Evolutionary conservation across 2,888 invertebrate genomes (phyloP).

Genomic region (Andrena praecox): DNA sequence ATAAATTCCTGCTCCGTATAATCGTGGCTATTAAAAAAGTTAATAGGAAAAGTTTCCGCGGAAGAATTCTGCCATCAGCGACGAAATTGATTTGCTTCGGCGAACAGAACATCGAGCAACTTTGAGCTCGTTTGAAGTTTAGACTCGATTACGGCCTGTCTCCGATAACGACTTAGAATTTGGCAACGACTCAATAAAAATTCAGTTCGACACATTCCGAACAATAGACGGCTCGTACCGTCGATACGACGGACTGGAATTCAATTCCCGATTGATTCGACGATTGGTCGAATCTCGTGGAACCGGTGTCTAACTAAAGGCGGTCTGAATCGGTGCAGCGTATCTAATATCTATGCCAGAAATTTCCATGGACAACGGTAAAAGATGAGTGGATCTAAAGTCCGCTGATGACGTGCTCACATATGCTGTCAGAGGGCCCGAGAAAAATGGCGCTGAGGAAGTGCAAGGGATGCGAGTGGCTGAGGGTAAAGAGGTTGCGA

Average conservation of each 20-base stretch:
- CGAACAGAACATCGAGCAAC: constrained; percentile 46
- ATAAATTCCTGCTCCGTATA: constrained; percentile 53
- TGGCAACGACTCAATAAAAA: constrained; percentile 60
- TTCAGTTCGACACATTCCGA: constrained; percentile 31
- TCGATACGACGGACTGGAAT: constrained; percentile 37
- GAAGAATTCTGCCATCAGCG: constrained; percentile 41
- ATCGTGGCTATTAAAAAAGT: constrained; percentile 57
- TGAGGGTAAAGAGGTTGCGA: constrained; percentile 14
- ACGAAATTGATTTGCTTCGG: constrained; percentile 57
- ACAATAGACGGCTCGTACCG: constrained; percentile 35
- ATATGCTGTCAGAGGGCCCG: constrained; percentile 71
- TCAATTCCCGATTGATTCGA: constrained; percentile 37
- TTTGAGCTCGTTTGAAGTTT: constrained; percentile 58
- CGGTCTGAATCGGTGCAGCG: constrained; percentile 1
- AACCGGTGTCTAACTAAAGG: not conserved
- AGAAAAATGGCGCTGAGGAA: constrained; percentile 76
- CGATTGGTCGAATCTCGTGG: constrained; percentile 1
- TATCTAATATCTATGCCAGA: not conserved
- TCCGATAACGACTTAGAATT: constrained; percentile 64
- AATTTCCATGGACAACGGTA: constrained; percentile 9
- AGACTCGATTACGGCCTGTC: constrained; percentile 59
- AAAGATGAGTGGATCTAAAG: constrained; percentile 45
- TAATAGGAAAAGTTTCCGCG: constrained; percentile 62
- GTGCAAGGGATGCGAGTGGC: constrained; percentile 54
- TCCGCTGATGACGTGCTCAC: constrained; percentile 68